Evolutionary conservation across 2,888 invertebrate species (phyloP), one percentile per base, ranked within the genome.

Genomic region (Dicyrtomina minuta): DNA sequence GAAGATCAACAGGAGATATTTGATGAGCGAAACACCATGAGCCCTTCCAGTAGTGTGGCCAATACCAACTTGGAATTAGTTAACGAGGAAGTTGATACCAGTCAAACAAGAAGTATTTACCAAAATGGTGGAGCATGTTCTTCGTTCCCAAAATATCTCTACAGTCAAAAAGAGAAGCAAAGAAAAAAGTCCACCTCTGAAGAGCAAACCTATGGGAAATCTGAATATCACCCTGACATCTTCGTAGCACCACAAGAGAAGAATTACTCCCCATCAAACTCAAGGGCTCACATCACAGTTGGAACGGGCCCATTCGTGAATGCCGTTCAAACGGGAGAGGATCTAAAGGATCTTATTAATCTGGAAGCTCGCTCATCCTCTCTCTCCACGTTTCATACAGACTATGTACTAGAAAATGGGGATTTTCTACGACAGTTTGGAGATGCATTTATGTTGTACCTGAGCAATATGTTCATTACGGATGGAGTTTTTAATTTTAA

Each of bases 251-350:
- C 72, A 6, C 53, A 68, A 24, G 43, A 58, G 15, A 43, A 58
- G 59, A 72, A 72, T 61, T 75, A 74, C 41, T 69, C 71, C 24
- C 76, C 74, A 8, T 72, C 70, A 1, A 62, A 67, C 13, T 56
- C 70, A 1, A 22, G 68, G 6, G 72, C 76, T 12, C 76, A 76
- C 64, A 62, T 73, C 4, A 74, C 76, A 10, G 33, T 74, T 2
- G 74, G 76, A 12, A 73, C 73, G 64, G 73, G 71, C 39, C 70
- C 72, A 1, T 43, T 49, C 20, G 46, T 76, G 13, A 51, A 44
- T 20, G 72, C 75, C 39, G 69, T 68, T 1, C 72, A 72, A 62
- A 71, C 75, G 26, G 76, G 76, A 1, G 44, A 69, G 33, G 76
- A 76, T 67, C 53, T 75, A n/a, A 15, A 66, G 20, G 71, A 73